Conservation (phyloP, 1,140 invertebrate genomes). For the Drosophila mauritiana region DNA sequence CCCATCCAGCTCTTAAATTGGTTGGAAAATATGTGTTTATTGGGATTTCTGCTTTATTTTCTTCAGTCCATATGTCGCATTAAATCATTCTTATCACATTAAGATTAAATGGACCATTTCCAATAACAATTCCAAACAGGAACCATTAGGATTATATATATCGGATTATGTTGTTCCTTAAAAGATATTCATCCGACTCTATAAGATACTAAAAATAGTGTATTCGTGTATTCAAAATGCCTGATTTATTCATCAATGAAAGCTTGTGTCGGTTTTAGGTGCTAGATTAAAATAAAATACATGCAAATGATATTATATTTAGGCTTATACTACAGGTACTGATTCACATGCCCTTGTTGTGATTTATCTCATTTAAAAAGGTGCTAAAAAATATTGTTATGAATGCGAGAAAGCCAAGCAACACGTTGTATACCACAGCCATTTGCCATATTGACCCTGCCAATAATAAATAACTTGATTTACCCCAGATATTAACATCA, state of each 20-base stretch:
- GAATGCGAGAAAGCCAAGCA: not conserved
- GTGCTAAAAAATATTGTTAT: not conserved
- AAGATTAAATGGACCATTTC: conserved; percentile 3
- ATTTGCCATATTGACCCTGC: not conserved
- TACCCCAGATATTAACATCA: conserved; percentile 1
- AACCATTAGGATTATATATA: not conserved
- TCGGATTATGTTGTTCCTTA: not conserved
- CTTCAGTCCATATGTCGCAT: not conserved
- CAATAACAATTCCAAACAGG: not conserved
- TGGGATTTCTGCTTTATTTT: not conserved
- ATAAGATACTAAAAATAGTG: too few species aligned
- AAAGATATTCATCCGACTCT: too few species aligned
- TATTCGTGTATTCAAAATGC: too few species aligned
- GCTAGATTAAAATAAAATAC: too few species aligned
- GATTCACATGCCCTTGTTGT: not conserved
- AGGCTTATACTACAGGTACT: not conserved
- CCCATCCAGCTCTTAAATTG: not conserved
- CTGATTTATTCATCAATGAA: too few species aligned
- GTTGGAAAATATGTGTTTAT: not conserved
- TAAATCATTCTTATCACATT: conserved; percentile 1
- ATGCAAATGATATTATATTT: not conserved
- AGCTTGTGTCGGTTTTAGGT: too few species aligned
- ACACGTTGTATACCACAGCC: not conserved
- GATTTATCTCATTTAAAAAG: not conserved
- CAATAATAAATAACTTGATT: conserved; percentile 11